Conservation (phyloP, 2,797 vertebrate genomes). For the Chiloscyllium punctatum region DNA sequence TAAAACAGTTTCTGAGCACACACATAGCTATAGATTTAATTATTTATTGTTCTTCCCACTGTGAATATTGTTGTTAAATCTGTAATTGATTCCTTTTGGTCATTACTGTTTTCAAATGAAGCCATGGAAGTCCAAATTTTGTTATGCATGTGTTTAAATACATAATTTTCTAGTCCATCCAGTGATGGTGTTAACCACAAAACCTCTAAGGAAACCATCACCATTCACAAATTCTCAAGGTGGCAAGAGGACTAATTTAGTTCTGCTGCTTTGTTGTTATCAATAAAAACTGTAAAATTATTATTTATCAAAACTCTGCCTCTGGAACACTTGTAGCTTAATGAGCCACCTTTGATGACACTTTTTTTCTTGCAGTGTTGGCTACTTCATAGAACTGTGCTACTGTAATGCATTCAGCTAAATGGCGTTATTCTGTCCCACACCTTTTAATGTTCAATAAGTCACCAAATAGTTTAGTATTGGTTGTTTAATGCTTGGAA, state of each 20-base stretch:
- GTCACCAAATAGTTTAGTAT: not conserved
- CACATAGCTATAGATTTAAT: not conserved
- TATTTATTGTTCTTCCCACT: not conserved
- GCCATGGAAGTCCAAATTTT: not conserved
- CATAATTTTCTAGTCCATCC: not conserved
- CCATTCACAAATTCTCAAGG: not conserved
- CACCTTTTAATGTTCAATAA: not conserved
- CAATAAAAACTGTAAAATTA: not conserved
- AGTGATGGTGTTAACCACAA: not conserved
- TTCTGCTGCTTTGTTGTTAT: not conserved
- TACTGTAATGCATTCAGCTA: not conserved
- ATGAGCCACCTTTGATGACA: not conserved
- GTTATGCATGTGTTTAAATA: not conserved
- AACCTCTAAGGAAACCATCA: not conserved
- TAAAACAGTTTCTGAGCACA: not conserved
- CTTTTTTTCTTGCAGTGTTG: not conserved
- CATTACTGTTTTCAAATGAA: not conserved
- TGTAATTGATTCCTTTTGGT: not conserved
- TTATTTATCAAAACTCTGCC: not conserved
- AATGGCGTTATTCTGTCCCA: not conserved
- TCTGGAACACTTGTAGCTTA: not conserved
- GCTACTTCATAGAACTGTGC: not conserved
- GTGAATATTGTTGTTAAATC: not conserved
- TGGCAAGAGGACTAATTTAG: not conserved
- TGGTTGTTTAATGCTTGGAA: not conserved